Evolutionary conservation across 2,797 vertebrate species (phyloP), one percentile per base, ranked within the genome.

Genomic region (Enteromius unitaeniatus): DNA sequence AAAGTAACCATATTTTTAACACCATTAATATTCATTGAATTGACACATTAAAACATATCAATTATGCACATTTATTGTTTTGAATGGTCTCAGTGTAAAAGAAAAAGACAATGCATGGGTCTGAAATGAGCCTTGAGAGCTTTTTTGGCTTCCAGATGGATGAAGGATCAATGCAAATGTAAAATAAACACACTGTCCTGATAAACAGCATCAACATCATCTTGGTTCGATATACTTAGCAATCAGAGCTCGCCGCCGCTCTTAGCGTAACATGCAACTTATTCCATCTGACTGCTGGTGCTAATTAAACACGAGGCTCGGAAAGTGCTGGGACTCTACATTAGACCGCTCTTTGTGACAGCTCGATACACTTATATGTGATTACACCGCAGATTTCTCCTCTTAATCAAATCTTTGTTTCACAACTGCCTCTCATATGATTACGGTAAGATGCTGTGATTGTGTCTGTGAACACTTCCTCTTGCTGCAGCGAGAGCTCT

Each of bases 361-460:
- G 65, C 51, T 62, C 40, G 8, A 60, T 77, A 60, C 26, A 72
- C 75, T 84, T 84, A n/a, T 62, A 69, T 49, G 67, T 60, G 75
- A 84, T 76, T 76, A 76, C 28, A 23, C 34, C 9, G 1, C 60
- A n/a, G 73, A 77, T 84, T 72, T 68, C 6, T n/a, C 53, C 75
- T 49, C 82, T 84, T 84, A 49, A 84, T 84, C 82, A 78, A 78
- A 78, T 62, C 67, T 49, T 69, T 78, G 40, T 78, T 84, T 78
- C 40, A n/a, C 65, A 84, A 47, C 74, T n/a, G 28, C 40, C 82
- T 84, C 75, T 67, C 47, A 21, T 40, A 7, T 76, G 64, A 68
- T 83, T 83, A 65, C 23, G 47, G 11, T 55, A 67, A 67, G 60
- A 76, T 42, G 47, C 5, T 2, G 34, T 2, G 3, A 75, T 82